Percentiles rank a stretch among this genome's conserved stretches.
Evolutionary conservation across 2,888 invertebrate genomes (phyloP).

Genomic region (Drosophila helvetica): DNA sequence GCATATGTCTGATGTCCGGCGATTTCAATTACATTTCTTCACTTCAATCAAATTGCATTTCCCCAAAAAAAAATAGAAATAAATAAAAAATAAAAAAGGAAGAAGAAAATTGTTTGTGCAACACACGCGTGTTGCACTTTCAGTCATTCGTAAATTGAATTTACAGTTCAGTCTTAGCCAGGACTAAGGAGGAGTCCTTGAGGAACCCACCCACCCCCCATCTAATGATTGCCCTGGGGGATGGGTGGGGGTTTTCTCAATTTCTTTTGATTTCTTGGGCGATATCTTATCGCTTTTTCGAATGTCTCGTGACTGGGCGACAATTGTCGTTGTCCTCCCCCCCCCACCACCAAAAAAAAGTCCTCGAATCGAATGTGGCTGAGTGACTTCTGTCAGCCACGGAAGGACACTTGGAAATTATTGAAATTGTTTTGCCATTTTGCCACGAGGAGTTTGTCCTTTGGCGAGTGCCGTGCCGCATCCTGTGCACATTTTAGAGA

Average conservation of each 20-base stretch:
- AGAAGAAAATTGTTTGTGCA: constrained; percentile 54
- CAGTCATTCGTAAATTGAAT: constrained; percentile 77
- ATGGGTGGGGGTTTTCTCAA: constrained; percentile 54
- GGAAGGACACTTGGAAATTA: constrained; percentile 78
- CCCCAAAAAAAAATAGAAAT: constrained; percentile 9
- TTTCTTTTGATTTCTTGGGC: constrained; percentile 41
- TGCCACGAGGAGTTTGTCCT: constrained; percentile 29
- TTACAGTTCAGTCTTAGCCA: constrained; percentile 54
- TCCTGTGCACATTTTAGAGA: not conserved
- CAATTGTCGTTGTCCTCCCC: constrained; percentile 56
- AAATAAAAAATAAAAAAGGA: constrained; percentile 3
- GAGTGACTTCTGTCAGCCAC: constrained; percentile 57
- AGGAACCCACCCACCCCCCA: constrained; percentile 5
- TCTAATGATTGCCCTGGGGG: constrained; percentile 70
- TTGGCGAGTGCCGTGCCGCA: not conserved
- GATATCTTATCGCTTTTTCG: constrained; percentile 53
- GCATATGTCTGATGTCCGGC: constrained; percentile 58
- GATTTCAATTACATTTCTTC: constrained; percentile 77
- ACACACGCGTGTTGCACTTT: constrained; percentile 71
- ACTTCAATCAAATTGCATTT: constrained; percentile 71
- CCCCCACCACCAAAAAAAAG: constrained; percentile 9
- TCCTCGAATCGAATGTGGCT: constrained; percentile 27
- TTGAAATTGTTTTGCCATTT: constrained; percentile 79
- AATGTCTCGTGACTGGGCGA: constrained; percentile 62
- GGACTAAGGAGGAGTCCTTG: not conserved